phyloP scores from a whole-genome alignment of 2,113 vertebrate species.

The Ibidorhyncha struthersii region DNA sequence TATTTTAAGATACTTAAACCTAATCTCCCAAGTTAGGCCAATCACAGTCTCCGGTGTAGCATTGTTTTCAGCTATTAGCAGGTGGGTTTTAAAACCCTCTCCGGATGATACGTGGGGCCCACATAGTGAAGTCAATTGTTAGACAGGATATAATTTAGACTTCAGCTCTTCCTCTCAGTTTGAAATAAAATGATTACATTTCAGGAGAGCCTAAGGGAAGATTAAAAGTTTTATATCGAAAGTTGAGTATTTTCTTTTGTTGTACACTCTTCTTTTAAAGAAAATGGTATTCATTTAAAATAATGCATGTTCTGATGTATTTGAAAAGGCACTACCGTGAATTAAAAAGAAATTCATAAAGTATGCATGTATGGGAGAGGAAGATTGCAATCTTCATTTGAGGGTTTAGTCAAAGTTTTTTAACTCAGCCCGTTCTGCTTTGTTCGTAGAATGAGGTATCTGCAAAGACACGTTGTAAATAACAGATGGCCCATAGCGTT shows the following conservation, averaged over 20 bases:
- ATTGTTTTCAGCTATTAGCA: conserved; percentile 44
- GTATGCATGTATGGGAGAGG: conserved; percentile 1
- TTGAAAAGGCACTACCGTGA: conserved; percentile 17
- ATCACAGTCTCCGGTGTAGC: background rate
- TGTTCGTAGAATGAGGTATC: background rate
- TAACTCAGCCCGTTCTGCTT: background rate
- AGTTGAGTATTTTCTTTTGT: conserved; percentile 59
- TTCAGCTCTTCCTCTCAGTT: conserved; percentile 47
- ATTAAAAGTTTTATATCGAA: conserved; percentile 62
- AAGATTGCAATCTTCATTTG: background rate
- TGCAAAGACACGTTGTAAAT: background rate
- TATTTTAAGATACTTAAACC: conserved; percentile 7
- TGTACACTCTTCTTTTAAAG: conserved; percentile 8
- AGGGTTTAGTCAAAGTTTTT: background rate
- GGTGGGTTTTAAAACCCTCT: conserved; percentile 37
- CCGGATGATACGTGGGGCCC: background rate
- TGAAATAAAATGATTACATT: conserved; percentile 61
- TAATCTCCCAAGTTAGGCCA: background rate
- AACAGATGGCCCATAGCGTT: background rate
- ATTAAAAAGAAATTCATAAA: conserved; percentile 50
- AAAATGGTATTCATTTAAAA: conserved; percentile 41
- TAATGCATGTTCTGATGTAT: conserved; percentile 14
- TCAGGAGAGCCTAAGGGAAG: conserved; percentile 42
- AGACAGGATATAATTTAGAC: conserved; percentile 66
- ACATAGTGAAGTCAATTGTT: conserved; percentile 53